Base-by-base conservation (phyloP, 2,888 invertebrate genomes). In the Xanthostigma xanthostigma region DNA sequence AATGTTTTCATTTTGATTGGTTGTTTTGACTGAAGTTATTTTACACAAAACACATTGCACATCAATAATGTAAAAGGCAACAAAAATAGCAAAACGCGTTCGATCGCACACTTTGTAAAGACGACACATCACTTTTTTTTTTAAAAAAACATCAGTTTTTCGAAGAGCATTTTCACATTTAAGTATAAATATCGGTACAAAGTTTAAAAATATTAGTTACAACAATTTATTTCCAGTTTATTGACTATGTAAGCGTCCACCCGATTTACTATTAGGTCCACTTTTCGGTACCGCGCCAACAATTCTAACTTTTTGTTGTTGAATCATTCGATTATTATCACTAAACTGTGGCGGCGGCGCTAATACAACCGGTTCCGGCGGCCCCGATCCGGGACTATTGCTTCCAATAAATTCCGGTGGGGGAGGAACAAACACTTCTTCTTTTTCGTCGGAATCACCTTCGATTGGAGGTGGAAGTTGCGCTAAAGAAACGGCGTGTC, bases 321-420 rank as follows among this genome's bases (percentile, higher is more conserved):
- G 67, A 41, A 72, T 70, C 57, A 74, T 73, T 53, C 65, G 70
- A 49, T 72, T 65, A 55, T 75, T 75, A 69, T 91, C 91, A 67
- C 86, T 88, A 70, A 92, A 92, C 68, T 92, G 91, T 38, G 91
- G 91, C 37, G 91, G 92, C 38, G 91, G 91, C 27, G 89, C 88
- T 53, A 86, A 72, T 12, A 88, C 76, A 46, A 81, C 71, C 50
- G 78, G 76, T 53, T 75, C 75, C 6, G 70, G 60, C 50, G 53
- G 52, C 47, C 50, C 63, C 41, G 68, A 68, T 43, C 63, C 62
- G 4, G 57, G 56, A 17, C 64, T 65, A 2, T 61, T 62, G 6
- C 62, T 61, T 36, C 70, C 72, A 45, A 71, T 70, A 56, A 76
- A 78, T 59, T 78, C 78, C 1, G 75, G 74, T 5, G 75, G 74